phyloP scores from a whole-genome alignment of 2,797 vertebrate genomes.

The Pseudopleuronectes americanus region DNA sequence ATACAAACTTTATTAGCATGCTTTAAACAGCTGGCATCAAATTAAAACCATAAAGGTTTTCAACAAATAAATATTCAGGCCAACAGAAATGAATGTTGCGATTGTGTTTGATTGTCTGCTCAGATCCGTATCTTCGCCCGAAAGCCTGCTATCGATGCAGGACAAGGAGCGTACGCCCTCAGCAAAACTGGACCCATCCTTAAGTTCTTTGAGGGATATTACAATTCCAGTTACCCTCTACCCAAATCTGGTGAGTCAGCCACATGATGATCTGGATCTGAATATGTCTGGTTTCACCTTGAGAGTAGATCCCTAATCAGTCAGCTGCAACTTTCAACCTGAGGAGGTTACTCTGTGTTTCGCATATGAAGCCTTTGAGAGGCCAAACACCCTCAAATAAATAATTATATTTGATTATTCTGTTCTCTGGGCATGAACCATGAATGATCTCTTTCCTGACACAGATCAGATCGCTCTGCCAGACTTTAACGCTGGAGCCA shows the following conservation, averaged over 20 bases:
- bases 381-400: neutral
- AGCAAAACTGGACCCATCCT: constrained; percentile 86
- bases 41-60: too few relatives aligned
- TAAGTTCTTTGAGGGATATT: constrained; percentile 86
- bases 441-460: neutral
- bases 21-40: too few relatives aligned
- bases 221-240: constrained; percentile 85
- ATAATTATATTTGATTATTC: too few relatives aligned
- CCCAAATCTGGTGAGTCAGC: constrained; percentile 88
- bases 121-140: constrained; percentile 94
- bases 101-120: neutral
- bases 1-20: too few relatives aligned
- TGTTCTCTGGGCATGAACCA: neutral
- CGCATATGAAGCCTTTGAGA: too few relatives aligned
- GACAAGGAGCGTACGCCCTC: constrained; percentile 86
- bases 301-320: neutral
- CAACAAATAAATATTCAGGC: too few relatives aligned
- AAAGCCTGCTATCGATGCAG: constrained; percentile 73
- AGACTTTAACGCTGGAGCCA: constrained; percentile 92
- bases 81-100: neutral
- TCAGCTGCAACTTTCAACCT: neutral
- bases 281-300: neutral
- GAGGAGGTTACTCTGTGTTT: too few relatives aligned
- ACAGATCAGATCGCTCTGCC: constrained; percentile 93
- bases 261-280: neutral